Base-by-base conservation (phyloP, 1,140 invertebrate species). In the Drosophila mauritiana region DNA sequence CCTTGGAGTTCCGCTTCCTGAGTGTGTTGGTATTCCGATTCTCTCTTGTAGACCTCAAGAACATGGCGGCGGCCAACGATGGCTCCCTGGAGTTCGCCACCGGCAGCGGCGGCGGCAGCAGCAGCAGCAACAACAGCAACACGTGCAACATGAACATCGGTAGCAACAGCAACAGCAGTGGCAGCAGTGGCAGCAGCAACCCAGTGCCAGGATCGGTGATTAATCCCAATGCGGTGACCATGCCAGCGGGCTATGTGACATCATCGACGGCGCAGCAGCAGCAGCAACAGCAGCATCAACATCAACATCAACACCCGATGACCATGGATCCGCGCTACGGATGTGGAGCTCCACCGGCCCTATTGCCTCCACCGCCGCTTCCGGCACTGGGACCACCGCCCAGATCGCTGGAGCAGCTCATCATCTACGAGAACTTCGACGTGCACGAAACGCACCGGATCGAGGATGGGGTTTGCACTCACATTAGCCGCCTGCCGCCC, bases 371-470 rank as follows among this genome's bases (percentile, higher is more conserved):
- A 13, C 55, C 75, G 31, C 64, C 70, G 8, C 58, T 70, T 39
- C 55, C 76, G 13, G 53, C 52, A 12, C 22, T 81, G 34, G 84
- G 79, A 54, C 84, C 84, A 10, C 80, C 80, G 17, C 78, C 91
- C 3, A 77, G 83, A 27, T 74, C 83, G 2, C 59, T 92, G 56
- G 91, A 92, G 67, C 84, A 88, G 55, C 67, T 92, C 34, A 83
- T 91, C 48, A 91, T 92, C 67, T 92, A 90, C 62, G 91, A 92
- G 75, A 92, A 92, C 63, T 92, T 91, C 57, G 86, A 92, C 64
- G 91, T 92, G 43, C 91, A 92, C 43, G 91, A 92, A 53, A 90
- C 86, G 22, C 91, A 92, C 72, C 76, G 91, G 36, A 91, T 92
- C 39, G 91, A 92, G 75, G 91, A 92, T 55, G 91, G 91, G 49